phyloP scores from a whole-genome alignment of 2,888 invertebrate species.

The Phyllotreta striolata region DNA sequence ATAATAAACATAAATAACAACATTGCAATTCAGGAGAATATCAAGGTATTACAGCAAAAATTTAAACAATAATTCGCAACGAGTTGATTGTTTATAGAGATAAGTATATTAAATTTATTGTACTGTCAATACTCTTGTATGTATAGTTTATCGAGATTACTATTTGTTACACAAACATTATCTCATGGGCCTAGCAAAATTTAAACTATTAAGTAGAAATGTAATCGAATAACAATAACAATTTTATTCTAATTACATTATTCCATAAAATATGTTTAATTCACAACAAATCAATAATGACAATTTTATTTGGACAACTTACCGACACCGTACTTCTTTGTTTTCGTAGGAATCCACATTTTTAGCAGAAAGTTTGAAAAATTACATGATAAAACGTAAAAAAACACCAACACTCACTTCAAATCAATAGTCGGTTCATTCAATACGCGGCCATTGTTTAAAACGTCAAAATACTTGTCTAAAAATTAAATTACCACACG shows the following conservation, averaged over 20 bases:
- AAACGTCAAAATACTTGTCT: constrained; percentile 45
- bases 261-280: constrained; percentile 28
- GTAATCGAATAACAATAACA: constrained; percentile 33
- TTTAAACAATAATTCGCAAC: background rate
- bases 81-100: constrained; percentile 1
- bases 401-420: constrained; percentile 48
- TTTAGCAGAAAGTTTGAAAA: constrained; percentile 37
- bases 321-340: constrained; percentile 79
- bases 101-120: constrained; percentile 2
- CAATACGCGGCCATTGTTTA: constrained; percentile 55
- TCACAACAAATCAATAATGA: constrained; percentile 34
- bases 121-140: background rate
- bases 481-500: constrained; percentile 10
- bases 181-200: constrained; percentile 2
- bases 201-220: constrained; percentile 15
- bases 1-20: constrained; percentile 1
- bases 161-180: background rate
- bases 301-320: constrained; percentile 59
- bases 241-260: constrained; percentile 33
- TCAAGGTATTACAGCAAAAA: too few species aligned
- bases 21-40: too few species aligned
- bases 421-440: constrained; percentile 57
- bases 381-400: constrained; percentile 48
- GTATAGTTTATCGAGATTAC: background rate
- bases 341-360: constrained; percentile 80